Evolutionary conservation across 2,113 vertebrate genomes (phyloP).

Genomic region (Chlamydotis undulata): DNA sequence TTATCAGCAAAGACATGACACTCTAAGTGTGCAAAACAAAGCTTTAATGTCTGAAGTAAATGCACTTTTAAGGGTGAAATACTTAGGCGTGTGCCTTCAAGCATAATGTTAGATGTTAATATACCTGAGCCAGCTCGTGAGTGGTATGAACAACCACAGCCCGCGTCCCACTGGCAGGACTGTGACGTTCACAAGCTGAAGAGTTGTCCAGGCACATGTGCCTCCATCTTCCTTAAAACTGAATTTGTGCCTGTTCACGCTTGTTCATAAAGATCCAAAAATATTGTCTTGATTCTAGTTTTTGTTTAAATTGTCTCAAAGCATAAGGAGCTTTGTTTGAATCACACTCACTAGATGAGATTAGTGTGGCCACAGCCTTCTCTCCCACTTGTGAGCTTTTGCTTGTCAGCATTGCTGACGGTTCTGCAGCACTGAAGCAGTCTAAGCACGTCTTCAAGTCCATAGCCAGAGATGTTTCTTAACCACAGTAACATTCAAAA

Average conservation of each 20-base stretch:
- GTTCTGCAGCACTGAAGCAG: background rate
- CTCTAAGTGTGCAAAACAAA: constrained; percentile 45
- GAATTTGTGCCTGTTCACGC: background rate
- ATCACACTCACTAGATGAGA: background rate
- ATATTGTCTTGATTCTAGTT: background rate
- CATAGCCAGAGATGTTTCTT: background rate
- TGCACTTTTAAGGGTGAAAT: constrained; percentile 43
- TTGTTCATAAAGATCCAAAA: background rate
- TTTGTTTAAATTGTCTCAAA: background rate
- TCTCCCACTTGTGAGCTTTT: background rate
- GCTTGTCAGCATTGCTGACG: background rate
- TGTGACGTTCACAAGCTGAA: background rate
- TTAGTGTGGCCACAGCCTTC: background rate
- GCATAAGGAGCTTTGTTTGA: background rate
- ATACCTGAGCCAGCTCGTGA: background rate
- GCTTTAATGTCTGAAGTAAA: constrained; percentile 61
- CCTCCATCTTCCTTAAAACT: background rate
- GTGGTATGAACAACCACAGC: background rate
- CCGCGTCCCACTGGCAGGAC: background rate
- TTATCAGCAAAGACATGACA: constrained; percentile 51
- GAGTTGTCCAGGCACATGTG: background rate
- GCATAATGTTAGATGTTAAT: background rate
- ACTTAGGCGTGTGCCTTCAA: constrained; percentile 32
- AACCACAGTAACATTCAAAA: background rate
- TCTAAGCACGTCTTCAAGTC: background rate